These are phyloP conservation scores for Aleiodes leptofemur DNA, from an alignment of 2,888 invertebrate species.

Conservation along the genomic window DNA sequence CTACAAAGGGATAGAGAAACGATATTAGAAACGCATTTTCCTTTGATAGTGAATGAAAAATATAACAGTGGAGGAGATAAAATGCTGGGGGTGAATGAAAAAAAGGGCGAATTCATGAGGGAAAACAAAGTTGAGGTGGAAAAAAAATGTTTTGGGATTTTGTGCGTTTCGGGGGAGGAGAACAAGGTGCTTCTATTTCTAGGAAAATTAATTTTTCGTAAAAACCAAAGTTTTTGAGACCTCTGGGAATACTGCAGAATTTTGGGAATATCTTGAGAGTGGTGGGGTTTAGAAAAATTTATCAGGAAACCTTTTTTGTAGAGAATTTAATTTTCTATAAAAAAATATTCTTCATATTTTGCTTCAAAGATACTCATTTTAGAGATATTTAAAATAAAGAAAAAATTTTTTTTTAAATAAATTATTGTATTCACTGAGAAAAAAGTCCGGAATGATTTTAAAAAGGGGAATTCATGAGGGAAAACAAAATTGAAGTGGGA, in stretches of 20 bases:
- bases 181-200: slow-evolving; percentile 53
- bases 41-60: background rate
- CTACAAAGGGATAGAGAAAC: background rate
- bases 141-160: background rate
- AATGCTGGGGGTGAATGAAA: background rate
- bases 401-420: slow-evolving; percentile 8
- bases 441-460: background rate
- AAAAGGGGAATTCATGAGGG: slow-evolving; percentile 20
- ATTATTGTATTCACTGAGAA: too few relatives aligned
- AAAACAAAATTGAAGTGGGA: slow-evolving; percentile 40
- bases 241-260: slow-evolving; percentile 55
- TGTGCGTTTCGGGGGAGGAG: slow-evolving; percentile 49
- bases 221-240: slow-evolving; percentile 39
- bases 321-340: background rate
- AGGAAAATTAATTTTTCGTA: slow-evolving; percentile 59
- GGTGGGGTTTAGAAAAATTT: background rate
- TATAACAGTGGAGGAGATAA: slow-evolving; percentile 40
- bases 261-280: slow-evolving; percentile 52
- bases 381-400: background rate
- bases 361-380: background rate
- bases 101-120: slow-evolving; percentile 17
- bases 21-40: slow-evolving; percentile 5
- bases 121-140: slow-evolving; percentile 21
- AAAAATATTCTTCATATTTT: background rate
- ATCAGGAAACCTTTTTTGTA: background rate